A percentile compares a stretch with the other conserved stretches of the same genome.
phyloP scores from a whole-genome alignment of 2,797 vertebrate species.

The Micropoecilia bifurca region DNA sequence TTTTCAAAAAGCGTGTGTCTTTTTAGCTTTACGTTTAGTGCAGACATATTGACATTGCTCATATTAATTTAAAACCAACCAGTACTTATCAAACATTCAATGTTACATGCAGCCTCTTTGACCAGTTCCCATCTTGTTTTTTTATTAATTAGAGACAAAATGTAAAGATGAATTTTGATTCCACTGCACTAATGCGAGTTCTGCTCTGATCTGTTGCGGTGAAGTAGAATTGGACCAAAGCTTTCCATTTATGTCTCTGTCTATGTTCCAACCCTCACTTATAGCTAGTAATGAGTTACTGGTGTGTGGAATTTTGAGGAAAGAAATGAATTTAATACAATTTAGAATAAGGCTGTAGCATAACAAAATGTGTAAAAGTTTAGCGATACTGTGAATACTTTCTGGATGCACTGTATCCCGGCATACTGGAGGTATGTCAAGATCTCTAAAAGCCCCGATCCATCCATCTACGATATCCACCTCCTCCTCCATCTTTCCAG shows the following conservation, averaged over 20 bases:
- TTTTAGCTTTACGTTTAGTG: not conserved
- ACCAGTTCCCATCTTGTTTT: not conserved
- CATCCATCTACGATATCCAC: not conserved
- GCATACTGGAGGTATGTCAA: not conserved
- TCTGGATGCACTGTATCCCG: not conserved
- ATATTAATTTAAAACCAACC: not conserved
- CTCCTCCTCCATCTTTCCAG: not conserved
- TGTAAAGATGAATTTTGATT: not conserved
- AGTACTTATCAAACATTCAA: not conserved
- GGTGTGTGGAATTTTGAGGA: too few species aligned
- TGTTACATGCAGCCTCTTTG: not conserved
- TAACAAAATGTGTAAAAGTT: too few species aligned
- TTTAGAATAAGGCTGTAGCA: too few species aligned
- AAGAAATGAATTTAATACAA: too few species aligned
- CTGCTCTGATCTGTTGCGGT: not conserved
- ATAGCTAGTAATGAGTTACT: too few species aligned
- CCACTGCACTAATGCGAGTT: not conserved
- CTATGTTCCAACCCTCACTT: too few species aligned
- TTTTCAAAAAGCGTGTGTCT: not conserved
- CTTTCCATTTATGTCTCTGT: too few species aligned
- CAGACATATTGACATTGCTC: not conserved
- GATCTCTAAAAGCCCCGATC: not conserved
- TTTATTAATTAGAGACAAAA: not conserved
- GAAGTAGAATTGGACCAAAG: not conserved
- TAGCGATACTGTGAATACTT: too few species aligned